Evolutionary conservation across 2,888 invertebrate genomes (phyloP), one percentile per base, ranked within the genome.

Genomic region (Heliconius hortense): DNA sequence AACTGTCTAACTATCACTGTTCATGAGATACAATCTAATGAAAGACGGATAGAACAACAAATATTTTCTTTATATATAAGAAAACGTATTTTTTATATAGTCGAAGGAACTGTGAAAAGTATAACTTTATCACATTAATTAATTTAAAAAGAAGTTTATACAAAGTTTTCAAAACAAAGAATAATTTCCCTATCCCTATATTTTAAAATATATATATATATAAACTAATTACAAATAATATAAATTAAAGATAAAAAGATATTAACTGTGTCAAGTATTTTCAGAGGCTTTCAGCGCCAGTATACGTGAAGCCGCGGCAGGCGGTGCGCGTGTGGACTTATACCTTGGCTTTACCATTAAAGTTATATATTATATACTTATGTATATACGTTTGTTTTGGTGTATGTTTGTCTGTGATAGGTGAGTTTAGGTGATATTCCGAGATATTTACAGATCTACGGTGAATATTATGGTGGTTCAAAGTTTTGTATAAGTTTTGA

Each of bases 291-390:
- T 78, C 74, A 76, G 76, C 68, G 62, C 91, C 89, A 91, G 92
- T 92, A 81, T 81, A 79, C 82, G 83, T 77, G 84, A 81, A 86
- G 87, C 83, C 79, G 85, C 81, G 82, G 80, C 77, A 87, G 88
- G 87, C 88, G 89, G 90, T 84, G 64, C 86, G 88, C 81, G 80
- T 82, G 78, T 79, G 77, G 83, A 85, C 83, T n/a, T 31, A n/a
- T 53, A 73, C 67, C 75, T 60, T 60, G 26, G 15, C 24, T 28
- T 26, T 28, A 15, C 28, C 26, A 60, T 7, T 64, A 72, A 70
- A 76, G 78, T 69, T 77, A 75, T 74, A 66, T 66, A 39, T 48
- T 21, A 48, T 64, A 64, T 63, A 63, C 43, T 48, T 67, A 72
- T 66, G 74, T 74, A 71, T 68, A 76, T 73, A 28, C 71, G 75